These are phyloP conservation scores for Philantomba maxwellii DNA, from an alignment of 2,113 vertebrate species.

Conservation along the genomic window DNA sequence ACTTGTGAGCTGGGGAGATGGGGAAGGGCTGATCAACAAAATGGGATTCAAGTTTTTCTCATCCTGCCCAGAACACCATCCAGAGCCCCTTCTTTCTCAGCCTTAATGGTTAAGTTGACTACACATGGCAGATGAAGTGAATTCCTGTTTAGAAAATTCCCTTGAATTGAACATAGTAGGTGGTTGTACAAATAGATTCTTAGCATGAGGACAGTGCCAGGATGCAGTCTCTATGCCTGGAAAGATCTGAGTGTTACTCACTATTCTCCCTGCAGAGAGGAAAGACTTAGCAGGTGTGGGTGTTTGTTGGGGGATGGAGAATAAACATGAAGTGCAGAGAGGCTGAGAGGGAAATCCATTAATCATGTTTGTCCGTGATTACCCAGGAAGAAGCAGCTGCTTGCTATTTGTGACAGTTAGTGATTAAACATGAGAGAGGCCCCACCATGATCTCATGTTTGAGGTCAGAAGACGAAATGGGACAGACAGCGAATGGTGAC, in stretches of 20 bases:
- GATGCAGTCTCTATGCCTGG: not conserved
- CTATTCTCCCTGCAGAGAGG: not conserved
- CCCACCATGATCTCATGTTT: conserved; percentile 34
- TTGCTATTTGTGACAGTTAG: conserved; percentile 35
- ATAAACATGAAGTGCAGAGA: not conserved
- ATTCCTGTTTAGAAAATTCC: not conserved
- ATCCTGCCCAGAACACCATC: not conserved
- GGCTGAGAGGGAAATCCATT: not conserved
- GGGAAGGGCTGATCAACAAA: not conserved
- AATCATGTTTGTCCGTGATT: conserved; percentile 20
- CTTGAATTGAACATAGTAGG: not conserved
- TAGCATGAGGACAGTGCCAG: not conserved
- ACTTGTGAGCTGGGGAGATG: not conserved
- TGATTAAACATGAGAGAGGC: conserved; percentile 44
- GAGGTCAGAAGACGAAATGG: not conserved
- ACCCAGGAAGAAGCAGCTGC: conserved; percentile 19
- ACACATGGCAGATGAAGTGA: not conserved
- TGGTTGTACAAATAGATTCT: not conserved
- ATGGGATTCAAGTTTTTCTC: not conserved
- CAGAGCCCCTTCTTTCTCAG: not conserved
- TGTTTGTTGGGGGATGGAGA: too few species aligned
- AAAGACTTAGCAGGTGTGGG: too few species aligned
- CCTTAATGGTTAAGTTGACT: not conserved
- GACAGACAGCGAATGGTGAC: conserved; percentile 52
- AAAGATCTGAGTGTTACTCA: not conserved